Evolutionary conservation across 2,888 invertebrate genomes (phyloP).

Genomic region (Hirudinaria manillensis): DNA sequence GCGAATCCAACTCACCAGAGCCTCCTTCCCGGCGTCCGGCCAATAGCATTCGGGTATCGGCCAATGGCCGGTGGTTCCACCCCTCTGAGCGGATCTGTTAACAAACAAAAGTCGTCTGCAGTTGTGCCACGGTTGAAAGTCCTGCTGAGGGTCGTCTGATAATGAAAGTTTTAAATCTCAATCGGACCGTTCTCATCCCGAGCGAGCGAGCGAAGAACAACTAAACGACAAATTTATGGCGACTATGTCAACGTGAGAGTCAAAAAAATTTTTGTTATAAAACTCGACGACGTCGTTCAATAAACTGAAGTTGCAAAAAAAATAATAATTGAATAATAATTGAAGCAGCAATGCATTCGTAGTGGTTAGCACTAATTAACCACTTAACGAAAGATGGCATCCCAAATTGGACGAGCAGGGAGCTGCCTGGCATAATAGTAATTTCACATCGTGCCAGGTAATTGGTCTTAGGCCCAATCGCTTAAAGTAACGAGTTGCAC

Average conservation of each 20-base stretch:
- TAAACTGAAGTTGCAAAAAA: background rate
- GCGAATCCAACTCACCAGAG: slow-evolving; percentile 59
- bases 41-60: slow-evolving; percentile 97
- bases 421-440: no score
- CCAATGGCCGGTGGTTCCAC: slow-evolving; percentile 89
- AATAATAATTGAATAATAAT: no score
- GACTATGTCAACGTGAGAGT: background rate
- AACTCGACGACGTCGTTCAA: background rate
- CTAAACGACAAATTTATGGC: no score
- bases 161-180: background rate
- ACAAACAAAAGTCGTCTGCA: slow-evolving; percentile 84
- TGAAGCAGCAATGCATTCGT: no score
- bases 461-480: no score
- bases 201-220: no score
- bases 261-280: background rate
- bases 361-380: no score
- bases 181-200: no score
- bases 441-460: no score
- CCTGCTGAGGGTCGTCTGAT: slow-evolving; percentile 2
- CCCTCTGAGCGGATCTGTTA: slow-evolving; percentile 79
- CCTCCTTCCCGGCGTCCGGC: slow-evolving; percentile 82
- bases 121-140: slow-evolving; percentile 70
- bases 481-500: no score
- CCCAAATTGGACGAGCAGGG: no score
- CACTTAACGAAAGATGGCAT: no score